Conservation (phyloP, 2,797 vertebrate genomes). For the Platalea minor region DNA sequence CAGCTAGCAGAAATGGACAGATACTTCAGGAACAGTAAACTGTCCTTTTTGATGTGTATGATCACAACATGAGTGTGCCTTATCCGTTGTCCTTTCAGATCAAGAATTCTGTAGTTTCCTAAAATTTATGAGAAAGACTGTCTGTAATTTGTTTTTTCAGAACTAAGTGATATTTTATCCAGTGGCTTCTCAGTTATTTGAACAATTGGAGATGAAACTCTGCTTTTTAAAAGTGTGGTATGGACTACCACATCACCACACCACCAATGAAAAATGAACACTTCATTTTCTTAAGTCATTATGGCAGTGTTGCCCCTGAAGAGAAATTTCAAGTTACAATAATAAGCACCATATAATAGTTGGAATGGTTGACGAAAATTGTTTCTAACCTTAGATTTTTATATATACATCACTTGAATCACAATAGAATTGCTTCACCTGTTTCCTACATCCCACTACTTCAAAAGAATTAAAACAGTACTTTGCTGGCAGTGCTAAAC, state of each 20-base stretch:
- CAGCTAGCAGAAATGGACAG: background rate
- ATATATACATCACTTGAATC: background rate
- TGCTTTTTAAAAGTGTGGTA: background rate
- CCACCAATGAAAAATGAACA: background rate
- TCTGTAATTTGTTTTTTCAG: background rate
- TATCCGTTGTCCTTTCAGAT: background rate
- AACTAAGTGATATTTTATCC: background rate
- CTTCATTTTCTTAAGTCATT: background rate
- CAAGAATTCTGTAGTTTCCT: background rate
- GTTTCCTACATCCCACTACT: background rate
- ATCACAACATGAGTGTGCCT: background rate
- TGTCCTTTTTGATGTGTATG: background rate
- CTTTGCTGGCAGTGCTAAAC: constrained; percentile 17
- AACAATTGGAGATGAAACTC: background rate
- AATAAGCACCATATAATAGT: background rate
- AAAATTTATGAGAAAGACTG: background rate
- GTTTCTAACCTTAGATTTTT: background rate
- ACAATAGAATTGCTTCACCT: background rate
- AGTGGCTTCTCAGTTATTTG: background rate
- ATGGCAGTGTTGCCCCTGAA: background rate
- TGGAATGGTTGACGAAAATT: background rate
- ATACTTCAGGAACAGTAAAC: background rate
- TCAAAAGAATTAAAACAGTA: constrained; percentile 28
- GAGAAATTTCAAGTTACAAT: background rate
- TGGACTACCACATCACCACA: background rate